Evolutionary conservation across 2,113 vertebrate genomes (phyloP).

Genomic region (Panthera leo): DNA sequence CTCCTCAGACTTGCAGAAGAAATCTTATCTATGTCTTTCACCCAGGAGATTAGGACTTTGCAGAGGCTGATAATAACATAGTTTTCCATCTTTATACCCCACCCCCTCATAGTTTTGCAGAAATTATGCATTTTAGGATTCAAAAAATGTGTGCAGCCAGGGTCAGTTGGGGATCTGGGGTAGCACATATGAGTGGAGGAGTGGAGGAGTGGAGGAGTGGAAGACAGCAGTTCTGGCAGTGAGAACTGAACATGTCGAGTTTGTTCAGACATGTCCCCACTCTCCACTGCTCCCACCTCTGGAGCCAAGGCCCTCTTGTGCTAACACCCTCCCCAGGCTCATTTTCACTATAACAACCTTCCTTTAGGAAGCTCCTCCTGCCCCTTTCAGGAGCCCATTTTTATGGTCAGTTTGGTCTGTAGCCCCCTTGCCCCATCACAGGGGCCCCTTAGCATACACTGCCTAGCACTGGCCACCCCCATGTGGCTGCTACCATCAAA

Average conservation of each 20-base stretch:
- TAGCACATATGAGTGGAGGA: background rate
- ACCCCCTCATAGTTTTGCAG: background rate
- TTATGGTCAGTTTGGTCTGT: background rate
- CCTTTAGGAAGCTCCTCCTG: background rate
- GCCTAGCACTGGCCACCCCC: accelerated
- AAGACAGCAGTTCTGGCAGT: background rate
- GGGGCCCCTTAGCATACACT: background rate
- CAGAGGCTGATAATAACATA: background rate
- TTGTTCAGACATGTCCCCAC: background rate
- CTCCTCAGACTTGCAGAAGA: background rate
- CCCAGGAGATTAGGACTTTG: background rate
- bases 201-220: background rate
- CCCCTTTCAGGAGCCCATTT: no score
- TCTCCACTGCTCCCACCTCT: background rate
- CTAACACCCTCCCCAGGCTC: background rate
- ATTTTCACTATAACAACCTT: background rate
- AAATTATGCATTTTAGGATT: background rate
- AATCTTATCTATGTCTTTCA: background rate
- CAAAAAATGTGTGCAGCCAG: background rate
- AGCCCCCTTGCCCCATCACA: background rate
- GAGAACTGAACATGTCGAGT: background rate
- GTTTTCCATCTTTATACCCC: background rate
- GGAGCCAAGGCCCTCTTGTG: accelerated
- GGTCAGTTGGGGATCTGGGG: background rate
- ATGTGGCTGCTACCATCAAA: background rate